Evolutionary conservation across 2,797 vertebrate species (phyloP).

Genomic region (Coregonus suidteri): DNA sequence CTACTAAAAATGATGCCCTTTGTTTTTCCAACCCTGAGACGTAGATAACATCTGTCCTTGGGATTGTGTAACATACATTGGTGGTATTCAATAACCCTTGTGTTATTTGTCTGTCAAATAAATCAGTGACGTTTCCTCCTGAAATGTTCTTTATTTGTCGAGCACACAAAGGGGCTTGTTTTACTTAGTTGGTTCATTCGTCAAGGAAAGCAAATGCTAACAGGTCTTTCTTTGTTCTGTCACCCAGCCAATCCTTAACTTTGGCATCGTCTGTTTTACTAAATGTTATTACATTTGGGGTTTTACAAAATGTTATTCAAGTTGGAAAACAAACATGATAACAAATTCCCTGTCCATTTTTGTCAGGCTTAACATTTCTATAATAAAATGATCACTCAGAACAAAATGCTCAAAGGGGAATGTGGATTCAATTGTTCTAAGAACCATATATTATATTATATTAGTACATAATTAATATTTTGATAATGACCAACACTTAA

Average conservation of each 20-base stretch:
- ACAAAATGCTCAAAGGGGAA: neutral
- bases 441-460: neutral
- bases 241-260: neutral
- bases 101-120: neutral
- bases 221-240: neutral
- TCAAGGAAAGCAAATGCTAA: neutral
- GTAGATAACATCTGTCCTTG: neutral
- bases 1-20: neutral
- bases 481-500: neutral
- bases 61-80: neutral
- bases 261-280: neutral
- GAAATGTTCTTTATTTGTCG: neutral
- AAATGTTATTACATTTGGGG: neutral
- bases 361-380: neutral
- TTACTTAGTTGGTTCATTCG: neutral
- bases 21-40: neutral
- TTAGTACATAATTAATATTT: neutral
- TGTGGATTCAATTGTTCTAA: neutral
- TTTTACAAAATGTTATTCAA: too few species aligned
- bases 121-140: neutral
- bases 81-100: neutral
- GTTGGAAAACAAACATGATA: neutral
- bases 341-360: neutral
- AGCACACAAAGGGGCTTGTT: neutral
- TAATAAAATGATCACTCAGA: neutral